A percentile compares a stretch with the other conserved stretches of the same genome.
phyloP scores from a whole-genome alignment of 2,797 vertebrate genomes.

The Momotus momota region DNA sequence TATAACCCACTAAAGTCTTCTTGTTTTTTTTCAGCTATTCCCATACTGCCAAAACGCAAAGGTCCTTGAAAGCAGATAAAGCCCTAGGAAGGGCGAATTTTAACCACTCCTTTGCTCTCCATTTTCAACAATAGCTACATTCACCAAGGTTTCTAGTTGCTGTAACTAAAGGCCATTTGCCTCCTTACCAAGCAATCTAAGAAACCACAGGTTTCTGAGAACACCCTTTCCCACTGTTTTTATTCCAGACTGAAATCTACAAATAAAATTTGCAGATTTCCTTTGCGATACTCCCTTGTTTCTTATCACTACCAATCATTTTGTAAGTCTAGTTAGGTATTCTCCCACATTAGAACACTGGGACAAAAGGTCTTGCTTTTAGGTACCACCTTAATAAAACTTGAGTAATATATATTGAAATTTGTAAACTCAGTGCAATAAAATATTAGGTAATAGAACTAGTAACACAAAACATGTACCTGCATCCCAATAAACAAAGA shows the following conservation, averaged over 20 bases:
- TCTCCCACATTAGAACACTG: neutral
- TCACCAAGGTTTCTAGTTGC: neutral
- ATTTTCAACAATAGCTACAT: neutral
- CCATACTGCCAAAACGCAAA: neutral
- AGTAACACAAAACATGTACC: neutral
- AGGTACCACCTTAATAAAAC: neutral
- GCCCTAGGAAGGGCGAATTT: neutral
- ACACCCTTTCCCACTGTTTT: neutral
- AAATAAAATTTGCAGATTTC: neutral
- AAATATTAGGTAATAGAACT: neutral
- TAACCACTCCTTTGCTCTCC: neutral
- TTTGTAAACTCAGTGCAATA: neutral
- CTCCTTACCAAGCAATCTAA: neutral
- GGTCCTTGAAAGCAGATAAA: neutral
- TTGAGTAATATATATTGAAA: neutral
- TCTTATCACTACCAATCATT: neutral
- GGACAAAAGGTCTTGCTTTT: neutral
- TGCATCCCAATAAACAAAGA: neutral
- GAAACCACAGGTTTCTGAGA: neutral
- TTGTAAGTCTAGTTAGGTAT: neutral
- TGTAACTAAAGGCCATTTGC: neutral
- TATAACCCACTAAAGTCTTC: neutral
- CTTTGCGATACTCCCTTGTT: neutral
- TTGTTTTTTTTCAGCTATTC: neutral
- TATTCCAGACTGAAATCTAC: neutral